Evolutionary conservation across 2,888 invertebrate genomes (phyloP), one percentile per base, ranked within the genome.

Genomic region (Erebia palarica): DNA sequence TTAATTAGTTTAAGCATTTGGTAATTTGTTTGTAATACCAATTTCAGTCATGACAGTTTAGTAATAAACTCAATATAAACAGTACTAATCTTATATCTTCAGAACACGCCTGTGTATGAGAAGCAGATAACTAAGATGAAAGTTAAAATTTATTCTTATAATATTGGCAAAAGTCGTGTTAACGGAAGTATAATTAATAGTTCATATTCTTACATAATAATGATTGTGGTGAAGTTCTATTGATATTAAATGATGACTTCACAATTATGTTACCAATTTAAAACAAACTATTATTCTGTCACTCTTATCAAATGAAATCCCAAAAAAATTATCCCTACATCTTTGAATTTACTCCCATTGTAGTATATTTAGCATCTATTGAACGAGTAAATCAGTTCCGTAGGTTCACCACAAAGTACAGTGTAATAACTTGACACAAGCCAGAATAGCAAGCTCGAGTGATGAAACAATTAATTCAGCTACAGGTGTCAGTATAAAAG

Each of bases 201-300:
- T 47, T 47, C 14, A 36, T 58, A 27, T 36, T 11, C 44, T 61
- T 47, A 63, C 63, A 49, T 63, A 55, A 51, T 65, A 27, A 60
- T 44, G 51, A 49, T 21, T 64, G 65, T 65, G 47, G 11, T 51
- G 36, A 53, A 42, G 42, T 55, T 65, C 13, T 55, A 55, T 55
- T 65, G 27, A 51, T 27, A 53, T 16, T 47, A 4, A 47, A 47
- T 47, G 63, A 49, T 13, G 8, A 49, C 49, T 44, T 49, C 2
- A 63, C 21, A 18, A 65, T 18, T 18, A 36, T 42, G 18, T 53
- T 65, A 65, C 55, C 16, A 42, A 36, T 42, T 55, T 65, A 13
- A 53, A 65, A 18, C 53, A 65, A 36, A 65, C 13, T 65, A 65
- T 53, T 65, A 65, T 65, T 55, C 13, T 65, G 65, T 65, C 65